Conservation (phyloP, 2,797 vertebrate genomes). For the Sebastes paucispinis region DNA sequence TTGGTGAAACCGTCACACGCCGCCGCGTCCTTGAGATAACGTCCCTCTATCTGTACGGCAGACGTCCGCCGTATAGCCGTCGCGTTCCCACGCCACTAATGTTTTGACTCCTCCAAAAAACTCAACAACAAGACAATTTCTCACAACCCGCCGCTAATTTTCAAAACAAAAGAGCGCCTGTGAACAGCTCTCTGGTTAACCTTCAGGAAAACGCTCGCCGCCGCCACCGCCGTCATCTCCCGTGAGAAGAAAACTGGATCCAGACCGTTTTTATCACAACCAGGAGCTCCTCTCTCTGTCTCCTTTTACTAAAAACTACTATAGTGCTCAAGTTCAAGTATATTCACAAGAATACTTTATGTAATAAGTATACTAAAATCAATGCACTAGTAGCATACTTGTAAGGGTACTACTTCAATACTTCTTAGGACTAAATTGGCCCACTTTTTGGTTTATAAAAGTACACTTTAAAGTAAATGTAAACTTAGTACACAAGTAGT, state of each 20-base stretch:
- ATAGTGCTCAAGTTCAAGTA: too few relatives aligned
- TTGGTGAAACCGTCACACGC: neutral
- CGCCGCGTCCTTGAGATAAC: slow-evolving; percentile 17
- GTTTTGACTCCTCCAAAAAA: neutral
- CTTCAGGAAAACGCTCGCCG: too few relatives aligned
- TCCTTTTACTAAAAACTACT: neutral
- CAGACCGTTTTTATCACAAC: neutral
- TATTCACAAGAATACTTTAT: too few relatives aligned
- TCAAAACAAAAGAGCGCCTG: neutral
- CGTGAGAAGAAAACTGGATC: slow-evolving; percentile 32
- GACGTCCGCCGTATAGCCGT: neutral
- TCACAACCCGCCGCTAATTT: slow-evolving; percentile 17
- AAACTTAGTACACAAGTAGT: too few relatives aligned
- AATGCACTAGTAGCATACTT: too few relatives aligned
- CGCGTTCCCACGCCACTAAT: slow-evolving; percentile 9
- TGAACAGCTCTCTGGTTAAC: slow-evolving; percentile 17
- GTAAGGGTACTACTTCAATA: too few relatives aligned
- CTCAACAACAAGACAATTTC: slow-evolving; percentile 39
- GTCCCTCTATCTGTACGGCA: neutral
- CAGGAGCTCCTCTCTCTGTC: neutral
- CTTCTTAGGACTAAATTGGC: too few relatives aligned
- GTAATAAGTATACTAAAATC: too few relatives aligned
- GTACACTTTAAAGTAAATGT: too few relatives aligned
- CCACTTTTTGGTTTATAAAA: too few relatives aligned
- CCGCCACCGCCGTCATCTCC: neutral